A percentile compares a stretch with the other conserved stretches of the same genome.
phyloP scores from a whole-genome alignment of 2,113 vertebrate genomes.

The Lepidiolamprologus cunningtoni region DNA sequence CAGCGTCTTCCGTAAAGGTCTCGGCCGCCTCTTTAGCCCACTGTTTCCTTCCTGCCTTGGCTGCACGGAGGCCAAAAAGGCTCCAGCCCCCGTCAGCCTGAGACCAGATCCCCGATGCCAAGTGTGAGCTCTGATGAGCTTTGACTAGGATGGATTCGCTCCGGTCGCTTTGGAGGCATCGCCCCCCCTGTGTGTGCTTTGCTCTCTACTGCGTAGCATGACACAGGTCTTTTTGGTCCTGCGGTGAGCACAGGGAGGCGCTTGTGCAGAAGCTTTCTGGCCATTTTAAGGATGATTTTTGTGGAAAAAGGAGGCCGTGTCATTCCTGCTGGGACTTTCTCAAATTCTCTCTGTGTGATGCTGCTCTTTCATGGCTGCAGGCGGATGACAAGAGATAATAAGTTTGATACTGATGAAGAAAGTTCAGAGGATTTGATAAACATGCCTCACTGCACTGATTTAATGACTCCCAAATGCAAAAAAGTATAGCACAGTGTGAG shows the following conservation, averaged over 20 bases:
- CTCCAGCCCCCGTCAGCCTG: conserved; percentile 62
- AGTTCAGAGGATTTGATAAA: not conserved
- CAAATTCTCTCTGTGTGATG: not conserved
- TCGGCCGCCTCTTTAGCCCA: conserved; percentile 73
- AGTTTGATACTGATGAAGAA: not conserved
- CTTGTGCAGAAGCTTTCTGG: not conserved
- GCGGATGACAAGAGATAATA: not conserved
- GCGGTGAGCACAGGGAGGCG: not conserved
- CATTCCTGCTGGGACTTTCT: not conserved
- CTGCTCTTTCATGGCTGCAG: not conserved
- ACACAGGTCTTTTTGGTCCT: not conserved
- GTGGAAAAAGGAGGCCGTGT: not conserved
- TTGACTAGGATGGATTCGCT: not conserved
- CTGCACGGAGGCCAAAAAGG: conserved; percentile 71
- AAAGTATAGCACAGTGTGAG: not conserved
- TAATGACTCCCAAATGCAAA: conserved; percentile 18
- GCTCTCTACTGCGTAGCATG: not conserved
- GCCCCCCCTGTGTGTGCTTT: not conserved
- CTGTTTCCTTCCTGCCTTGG: conserved; percentile 75
- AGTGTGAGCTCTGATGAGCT: conserved; percentile 60
- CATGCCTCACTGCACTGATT: not conserved
- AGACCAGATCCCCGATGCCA: conserved; percentile 65
- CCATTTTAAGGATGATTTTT: not conserved
- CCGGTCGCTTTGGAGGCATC: not conserved
- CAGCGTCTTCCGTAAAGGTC: conserved; percentile 86